A percentile compares a stretch with the other conserved stretches of the same genome.
These are phyloP conservation scores for Drepana arcuata DNA, from an alignment of 1,140 invertebrate genomes.

Conservation along the genomic window DNA sequence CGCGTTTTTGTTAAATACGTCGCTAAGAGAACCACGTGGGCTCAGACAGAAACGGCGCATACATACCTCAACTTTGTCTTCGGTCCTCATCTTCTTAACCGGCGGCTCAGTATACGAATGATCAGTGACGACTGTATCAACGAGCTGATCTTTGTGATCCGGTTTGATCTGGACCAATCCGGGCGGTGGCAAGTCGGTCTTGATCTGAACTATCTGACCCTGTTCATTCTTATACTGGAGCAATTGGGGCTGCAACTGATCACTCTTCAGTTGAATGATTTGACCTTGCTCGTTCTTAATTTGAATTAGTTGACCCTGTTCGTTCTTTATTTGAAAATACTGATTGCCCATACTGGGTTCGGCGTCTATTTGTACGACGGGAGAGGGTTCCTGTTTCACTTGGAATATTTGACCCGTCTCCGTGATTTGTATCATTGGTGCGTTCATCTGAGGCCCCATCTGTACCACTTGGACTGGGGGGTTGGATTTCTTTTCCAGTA, in stretches of 20 bases:
- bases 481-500: constrained; percentile 67
- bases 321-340: constrained; percentile 59
- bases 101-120: constrained; percentile 57
- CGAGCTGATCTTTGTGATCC: constrained; percentile 3
- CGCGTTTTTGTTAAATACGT: no score
- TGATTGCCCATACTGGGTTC: constrained; percentile 25
- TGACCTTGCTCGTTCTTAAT: constrained; percentile 62
- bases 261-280: constrained; percentile 55
- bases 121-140: constrained; percentile 35
- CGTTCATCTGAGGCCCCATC: constrained; percentile 52
- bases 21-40: no score
- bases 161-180: constrained; percentile 14
- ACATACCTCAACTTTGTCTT: constrained; percentile 50
- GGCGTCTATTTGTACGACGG: constrained; percentile 39
- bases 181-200: constrained; percentile 25
- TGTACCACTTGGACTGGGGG: constrained; percentile 63
- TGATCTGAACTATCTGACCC: constrained; percentile 40
- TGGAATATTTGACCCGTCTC: constrained; percentile 64
- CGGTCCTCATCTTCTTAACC: constrained; percentile 41
- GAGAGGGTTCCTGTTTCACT: constrained; percentile 45
- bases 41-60: no score
- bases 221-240: constrained; percentile 46
- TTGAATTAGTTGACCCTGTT: constrained; percentile 54
- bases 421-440: constrained; percentile 60
- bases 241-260: constrained; percentile 39